Conservation (phyloP, 2,797 vertebrate species). For the Hylomyscus alleni region DNA sequence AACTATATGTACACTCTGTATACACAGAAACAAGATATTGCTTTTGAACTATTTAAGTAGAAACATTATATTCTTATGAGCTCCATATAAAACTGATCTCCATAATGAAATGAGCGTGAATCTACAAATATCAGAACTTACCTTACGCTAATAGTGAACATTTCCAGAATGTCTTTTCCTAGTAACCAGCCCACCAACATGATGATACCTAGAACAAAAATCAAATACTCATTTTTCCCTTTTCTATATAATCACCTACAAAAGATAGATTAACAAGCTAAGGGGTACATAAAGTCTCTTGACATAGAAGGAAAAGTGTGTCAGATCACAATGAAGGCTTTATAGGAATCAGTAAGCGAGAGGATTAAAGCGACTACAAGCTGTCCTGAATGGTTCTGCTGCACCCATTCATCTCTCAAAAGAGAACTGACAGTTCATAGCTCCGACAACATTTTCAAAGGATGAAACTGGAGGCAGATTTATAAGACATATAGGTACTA, state of each 20-base stretch:
- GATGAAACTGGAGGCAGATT: neutral
- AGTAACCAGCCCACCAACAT: constrained; percentile 99
- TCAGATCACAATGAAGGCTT: neutral
- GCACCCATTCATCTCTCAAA: neutral
- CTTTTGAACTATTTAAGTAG: constrained; percentile 40
- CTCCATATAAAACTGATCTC: neutral
- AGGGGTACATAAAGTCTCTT: neutral
- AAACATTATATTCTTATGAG: neutral
- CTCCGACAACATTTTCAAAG: neutral
- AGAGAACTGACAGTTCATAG: neutral
- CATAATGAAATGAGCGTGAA: constrained; percentile 18
- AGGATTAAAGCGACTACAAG: neutral
- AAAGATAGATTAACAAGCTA: neutral
- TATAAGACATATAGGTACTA: neutral
- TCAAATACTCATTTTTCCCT: constrained; percentile 58
- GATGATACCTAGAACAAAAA: constrained; percentile 95
- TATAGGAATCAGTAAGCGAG: neutral
- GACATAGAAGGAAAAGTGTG: neutral
- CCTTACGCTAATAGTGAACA: constrained; percentile 99
- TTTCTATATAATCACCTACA: constrained; percentile 42
- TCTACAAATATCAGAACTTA: constrained; percentile 84
- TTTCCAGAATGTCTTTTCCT: constrained; percentile 97
- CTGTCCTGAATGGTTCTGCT: neutral
- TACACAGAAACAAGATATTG: neutral
- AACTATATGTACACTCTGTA: neutral